phyloP scores from a whole-genome alignment of 2,888 invertebrate genomes.

The Tyria jacobaeae region DNA sequence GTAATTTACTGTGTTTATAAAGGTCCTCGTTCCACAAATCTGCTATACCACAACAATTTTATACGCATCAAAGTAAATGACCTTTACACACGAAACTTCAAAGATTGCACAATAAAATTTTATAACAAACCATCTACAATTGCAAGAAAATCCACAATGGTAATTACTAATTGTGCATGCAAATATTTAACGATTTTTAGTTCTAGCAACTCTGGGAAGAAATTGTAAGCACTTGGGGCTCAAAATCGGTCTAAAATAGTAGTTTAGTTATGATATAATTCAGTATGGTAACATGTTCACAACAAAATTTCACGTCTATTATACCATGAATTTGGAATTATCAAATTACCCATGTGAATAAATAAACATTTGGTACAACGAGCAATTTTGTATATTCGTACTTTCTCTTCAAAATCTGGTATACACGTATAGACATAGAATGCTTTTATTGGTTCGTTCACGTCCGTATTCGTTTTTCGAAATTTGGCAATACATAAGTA shows the following conservation, averaged over 20 bases:
- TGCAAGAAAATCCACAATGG: conserved; percentile 48
- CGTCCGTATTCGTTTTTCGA: conserved; percentile 32
- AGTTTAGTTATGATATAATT: conserved; percentile 51
- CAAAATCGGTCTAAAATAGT: conserved; percentile 31
- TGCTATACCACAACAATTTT: conserved; percentile 27
- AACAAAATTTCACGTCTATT: conserved; percentile 68
- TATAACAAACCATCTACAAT: conserved; percentile 41
- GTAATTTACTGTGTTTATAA: conserved; percentile 27
- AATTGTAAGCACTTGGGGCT: conserved; percentile 6
- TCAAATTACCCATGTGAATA: conserved; percentile 74
- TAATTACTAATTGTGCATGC: conserved; percentile 57
- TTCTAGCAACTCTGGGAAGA: conserved; percentile 13
- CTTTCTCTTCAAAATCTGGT: conserved; percentile 75
- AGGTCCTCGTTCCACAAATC: conserved; percentile 30
- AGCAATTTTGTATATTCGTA: conserved; percentile 52
- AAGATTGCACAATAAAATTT: conserved; percentile 41
- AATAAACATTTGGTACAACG: conserved; percentile 62
- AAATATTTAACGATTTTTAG: conserved; percentile 22
- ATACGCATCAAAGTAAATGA: conserved; percentile 36
- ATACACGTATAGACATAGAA: no score
- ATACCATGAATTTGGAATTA: conserved; percentile 64
- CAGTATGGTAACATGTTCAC: conserved; percentile 64
- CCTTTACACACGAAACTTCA: conserved; percentile 28
- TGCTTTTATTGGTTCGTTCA: conserved; percentile 60
- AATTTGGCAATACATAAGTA: conserved; percentile 30